Evolutionary conservation across 2,888 invertebrate genomes (phyloP).

Genomic region (Horisme vitalbata): DNA sequence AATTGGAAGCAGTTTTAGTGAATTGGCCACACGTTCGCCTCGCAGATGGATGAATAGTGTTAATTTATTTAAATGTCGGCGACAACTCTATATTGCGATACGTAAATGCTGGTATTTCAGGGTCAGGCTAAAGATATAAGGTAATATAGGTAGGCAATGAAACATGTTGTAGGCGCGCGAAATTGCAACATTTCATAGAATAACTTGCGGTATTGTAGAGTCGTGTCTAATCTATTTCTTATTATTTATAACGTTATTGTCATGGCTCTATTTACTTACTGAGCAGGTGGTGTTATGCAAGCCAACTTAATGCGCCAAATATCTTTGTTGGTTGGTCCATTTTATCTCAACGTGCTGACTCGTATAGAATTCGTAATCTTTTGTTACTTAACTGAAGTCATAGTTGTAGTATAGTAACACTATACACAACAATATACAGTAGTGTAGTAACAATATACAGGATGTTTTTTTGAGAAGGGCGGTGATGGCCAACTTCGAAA

Average conservation of each 20-base stretch:
- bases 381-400: no score
- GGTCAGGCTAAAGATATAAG: constrained; percentile 43
- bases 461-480: no score
- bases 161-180: constrained; percentile 29
- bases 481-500: no score
- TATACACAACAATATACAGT: no score
- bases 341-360: no score
- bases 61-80: constrained; percentile 66
- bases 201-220: constrained; percentile 37
- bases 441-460: no score
- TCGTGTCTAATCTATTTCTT: constrained; percentile 51
- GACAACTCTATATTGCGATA: constrained; percentile 58
- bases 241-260: constrained; percentile 21
- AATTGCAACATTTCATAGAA: constrained; percentile 43
- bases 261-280: constrained; percentile 30
- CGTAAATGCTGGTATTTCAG: constrained; percentile 57
- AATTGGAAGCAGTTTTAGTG: constrained; percentile 59
- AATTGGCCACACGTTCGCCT: constrained; percentile 70
- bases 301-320: not conserved
- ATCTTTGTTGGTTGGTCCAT: not conserved
- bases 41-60: constrained; percentile 60
- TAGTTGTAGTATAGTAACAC: no score
- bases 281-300: constrained; percentile 26
- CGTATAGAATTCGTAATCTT: no score
- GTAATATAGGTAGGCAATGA: constrained; percentile 19